phyloP scores from a whole-genome alignment of 53 echinoderm and acorn worm genomes.

The Holothuria scabra region DNA sequence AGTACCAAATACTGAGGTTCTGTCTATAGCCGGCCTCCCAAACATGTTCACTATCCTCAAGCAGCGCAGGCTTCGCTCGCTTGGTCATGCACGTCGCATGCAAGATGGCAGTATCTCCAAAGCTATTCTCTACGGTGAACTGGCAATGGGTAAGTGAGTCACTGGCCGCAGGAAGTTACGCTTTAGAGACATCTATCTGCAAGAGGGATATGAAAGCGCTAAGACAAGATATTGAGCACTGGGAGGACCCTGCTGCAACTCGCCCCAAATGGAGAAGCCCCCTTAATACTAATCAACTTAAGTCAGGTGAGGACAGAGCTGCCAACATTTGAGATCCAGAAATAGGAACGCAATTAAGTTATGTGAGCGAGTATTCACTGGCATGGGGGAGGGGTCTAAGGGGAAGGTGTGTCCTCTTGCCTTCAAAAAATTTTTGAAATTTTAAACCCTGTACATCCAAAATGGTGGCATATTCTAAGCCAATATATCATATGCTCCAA shows the following conservation, averaged over 20 bases:
- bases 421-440: too few relatives aligned
- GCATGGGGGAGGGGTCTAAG: too few relatives aligned
- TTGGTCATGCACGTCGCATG: slow-evolving; percentile 64
- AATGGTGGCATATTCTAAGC: too few relatives aligned
- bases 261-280: slow-evolving; percentile 23
- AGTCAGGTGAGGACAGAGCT: slow-evolving; percentile 38
- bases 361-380: too few relatives aligned
- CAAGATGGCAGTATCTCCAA: slow-evolving; percentile 63
- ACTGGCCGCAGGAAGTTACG: slow-evolving; percentile 53
- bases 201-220: slow-evolving; percentile 62
- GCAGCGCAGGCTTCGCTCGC: slow-evolving; percentile 52
- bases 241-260: slow-evolving; percentile 48
- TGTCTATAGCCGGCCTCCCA: slow-evolving; percentile 21
- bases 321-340: too few relatives aligned
- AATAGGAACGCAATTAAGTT: too few relatives aligned
- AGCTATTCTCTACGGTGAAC: slow-evolving; percentile 59
- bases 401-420: too few relatives aligned
- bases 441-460: too few relatives aligned
- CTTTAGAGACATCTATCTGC: slow-evolving; percentile 57
- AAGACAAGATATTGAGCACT: slow-evolving; percentile 38
- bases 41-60: slow-evolving; percentile 46
- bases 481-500: too few relatives aligned
- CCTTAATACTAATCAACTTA: background rate
- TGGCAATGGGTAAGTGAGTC: slow-evolving; percentile 36
- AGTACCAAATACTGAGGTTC: slow-evolving; percentile 46